Conservation (phyloP, 2,113 vertebrate genomes). For the Monarcha castaneiventris region DNA sequence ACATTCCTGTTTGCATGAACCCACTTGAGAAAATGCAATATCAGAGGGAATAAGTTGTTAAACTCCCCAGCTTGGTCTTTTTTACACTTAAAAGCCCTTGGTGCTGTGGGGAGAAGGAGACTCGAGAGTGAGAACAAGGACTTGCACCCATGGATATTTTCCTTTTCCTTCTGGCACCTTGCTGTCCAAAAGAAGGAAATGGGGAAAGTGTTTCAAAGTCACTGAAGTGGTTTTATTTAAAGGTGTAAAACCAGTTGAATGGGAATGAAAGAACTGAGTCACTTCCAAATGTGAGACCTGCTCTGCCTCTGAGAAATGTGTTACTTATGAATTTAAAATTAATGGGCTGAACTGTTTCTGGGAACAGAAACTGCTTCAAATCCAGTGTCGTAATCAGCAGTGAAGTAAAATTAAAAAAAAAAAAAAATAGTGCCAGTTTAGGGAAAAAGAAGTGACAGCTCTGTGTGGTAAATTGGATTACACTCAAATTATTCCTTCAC, state of each 20-base stretch:
- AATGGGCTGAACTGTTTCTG: neutral
- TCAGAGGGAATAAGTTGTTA: neutral
- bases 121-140: neutral
- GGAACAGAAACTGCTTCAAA: neutral
- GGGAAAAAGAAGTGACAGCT: neutral
- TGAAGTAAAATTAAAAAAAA: neutral
- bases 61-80: neutral
- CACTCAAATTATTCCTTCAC: neutral
- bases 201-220: neutral
- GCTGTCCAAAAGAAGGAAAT: neutral
- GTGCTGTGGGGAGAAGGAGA: neutral
- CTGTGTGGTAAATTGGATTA: neutral
- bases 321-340: neutral
- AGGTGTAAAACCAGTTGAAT: neutral
- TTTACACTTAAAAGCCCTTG: neutral
- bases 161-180: neutral
- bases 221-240: neutral
- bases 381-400: neutral
- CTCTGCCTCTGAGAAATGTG: neutral
- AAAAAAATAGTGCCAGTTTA: neutral
- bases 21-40: neutral
- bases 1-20: neutral
- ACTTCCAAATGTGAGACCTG: neutral
- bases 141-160: neutral
- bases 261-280: neutral